These are phyloP conservation scores for Diaprepes abbreviatus DNA, from an alignment of 2,888 invertebrate genomes.

Conservation along the genomic window DNA sequence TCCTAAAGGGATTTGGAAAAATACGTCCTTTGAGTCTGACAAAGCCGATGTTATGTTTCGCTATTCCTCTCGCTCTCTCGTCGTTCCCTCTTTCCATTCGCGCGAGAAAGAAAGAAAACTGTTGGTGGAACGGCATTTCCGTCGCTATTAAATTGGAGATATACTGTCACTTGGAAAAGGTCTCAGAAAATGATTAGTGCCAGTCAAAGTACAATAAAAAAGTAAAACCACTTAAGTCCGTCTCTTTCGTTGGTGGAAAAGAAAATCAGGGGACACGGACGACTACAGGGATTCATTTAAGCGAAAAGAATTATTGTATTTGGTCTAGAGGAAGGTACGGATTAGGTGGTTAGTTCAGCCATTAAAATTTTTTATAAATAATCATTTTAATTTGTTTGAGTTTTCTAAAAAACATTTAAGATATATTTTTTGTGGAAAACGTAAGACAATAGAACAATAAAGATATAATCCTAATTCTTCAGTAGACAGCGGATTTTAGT, in stretches of 20 bases:
- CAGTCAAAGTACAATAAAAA: conserved; percentile 56
- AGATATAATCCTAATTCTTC: no score
- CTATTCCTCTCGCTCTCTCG: conserved; percentile 29
- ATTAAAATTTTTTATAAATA: background rate
- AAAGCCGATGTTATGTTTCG: conserved; percentile 42
- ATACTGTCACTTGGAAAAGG: conserved; percentile 57
- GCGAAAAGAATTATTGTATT: conserved; percentile 27
- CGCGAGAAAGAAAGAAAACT: conserved; percentile 34
- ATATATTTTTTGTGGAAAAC: no score
- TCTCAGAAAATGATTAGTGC: conserved; percentile 59
- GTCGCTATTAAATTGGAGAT: conserved; percentile 58
- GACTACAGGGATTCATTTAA: conserved; percentile 36
- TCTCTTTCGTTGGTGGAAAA: conserved; percentile 46
- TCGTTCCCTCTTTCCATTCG: conserved; percentile 10
- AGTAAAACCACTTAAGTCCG: conserved; percentile 54
- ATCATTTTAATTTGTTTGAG: background rate
- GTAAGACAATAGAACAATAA: no score
- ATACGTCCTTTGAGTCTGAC: conserved; percentile 55
- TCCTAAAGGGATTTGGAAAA: conserved; percentile 58
- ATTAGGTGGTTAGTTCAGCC: background rate
- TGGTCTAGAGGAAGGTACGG: conserved; percentile 1
- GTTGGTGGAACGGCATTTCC: conserved; percentile 43
- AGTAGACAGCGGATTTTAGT: no score
- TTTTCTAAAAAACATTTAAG: no score
- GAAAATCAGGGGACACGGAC: conserved; percentile 34